phyloP scores from a whole-genome alignment of 2,113 vertebrate species.

The Cichladusa arquata region DNA sequence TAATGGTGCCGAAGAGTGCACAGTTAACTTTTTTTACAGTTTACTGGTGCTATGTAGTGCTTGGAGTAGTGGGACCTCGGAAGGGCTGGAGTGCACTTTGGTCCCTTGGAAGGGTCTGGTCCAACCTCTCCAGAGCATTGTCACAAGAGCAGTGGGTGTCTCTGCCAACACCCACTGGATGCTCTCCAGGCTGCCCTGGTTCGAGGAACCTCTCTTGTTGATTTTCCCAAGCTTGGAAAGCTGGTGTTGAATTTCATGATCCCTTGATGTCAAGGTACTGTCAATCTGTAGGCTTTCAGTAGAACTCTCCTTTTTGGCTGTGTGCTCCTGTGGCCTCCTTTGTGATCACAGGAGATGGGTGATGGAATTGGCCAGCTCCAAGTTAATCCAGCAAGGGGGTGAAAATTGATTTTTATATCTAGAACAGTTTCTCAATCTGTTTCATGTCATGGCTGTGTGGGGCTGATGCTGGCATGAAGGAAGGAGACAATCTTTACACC shows the following conservation, averaged over 20 bases:
- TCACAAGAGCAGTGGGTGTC: neutral
- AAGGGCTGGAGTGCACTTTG: neutral
- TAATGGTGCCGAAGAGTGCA: neutral
- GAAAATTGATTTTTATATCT: neutral
- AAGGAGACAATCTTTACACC: neutral
- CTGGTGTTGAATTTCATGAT: neutral
- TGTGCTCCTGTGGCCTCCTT: neutral
- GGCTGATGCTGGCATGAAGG: neutral
- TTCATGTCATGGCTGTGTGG: neutral
- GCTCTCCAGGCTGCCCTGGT: neutral
- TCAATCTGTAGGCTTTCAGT: neutral
- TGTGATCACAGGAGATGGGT: neutral
- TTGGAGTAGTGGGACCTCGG: neutral
- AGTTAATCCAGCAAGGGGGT: neutral
- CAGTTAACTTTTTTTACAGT: too few species aligned
- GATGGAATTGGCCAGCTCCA: neutral
- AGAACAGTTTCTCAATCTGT: neutral
- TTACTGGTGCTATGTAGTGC: too few species aligned
- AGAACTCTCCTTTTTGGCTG: neutral
- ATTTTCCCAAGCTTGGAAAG: neutral
- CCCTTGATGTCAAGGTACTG: neutral
- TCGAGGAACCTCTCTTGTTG: neutral
- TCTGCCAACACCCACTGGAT: neutral
- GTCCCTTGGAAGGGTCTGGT: neutral
- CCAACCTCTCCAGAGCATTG: neutral